These are phyloP conservation scores for Drosophila macrospina DNA, from an alignment of 2,888 invertebrate species.

Conservation along the genomic window DNA sequence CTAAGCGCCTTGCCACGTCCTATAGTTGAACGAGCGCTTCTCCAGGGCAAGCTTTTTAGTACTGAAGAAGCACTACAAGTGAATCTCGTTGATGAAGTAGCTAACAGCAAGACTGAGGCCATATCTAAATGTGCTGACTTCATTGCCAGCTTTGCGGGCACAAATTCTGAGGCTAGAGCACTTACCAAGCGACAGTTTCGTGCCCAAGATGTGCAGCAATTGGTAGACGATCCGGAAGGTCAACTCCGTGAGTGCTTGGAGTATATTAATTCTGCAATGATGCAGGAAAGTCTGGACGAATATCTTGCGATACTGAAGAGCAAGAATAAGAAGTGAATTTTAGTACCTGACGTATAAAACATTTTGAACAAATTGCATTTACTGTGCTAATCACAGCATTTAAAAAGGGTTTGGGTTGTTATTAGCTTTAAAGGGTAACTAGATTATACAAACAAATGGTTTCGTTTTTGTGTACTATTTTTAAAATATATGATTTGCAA, in stretches of 20 bases:
- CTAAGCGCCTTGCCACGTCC: constrained; percentile 88
- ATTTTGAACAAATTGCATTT: constrained; percentile 21
- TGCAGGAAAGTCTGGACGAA: constrained; percentile 87
- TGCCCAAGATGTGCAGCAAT: constrained; percentile 85
- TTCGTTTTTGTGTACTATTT: not conserved
- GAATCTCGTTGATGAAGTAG: constrained; percentile 92
- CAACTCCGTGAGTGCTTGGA: constrained; percentile 89
- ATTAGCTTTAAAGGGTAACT: not conserved
- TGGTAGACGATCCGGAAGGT: constrained; percentile 87
- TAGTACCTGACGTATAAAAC: not conserved
- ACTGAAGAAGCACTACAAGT: constrained; percentile 91
- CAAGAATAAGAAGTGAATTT: constrained; percentile 29
- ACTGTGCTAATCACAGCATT: constrained; percentile 44
- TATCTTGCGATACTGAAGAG: constrained; percentile 32
- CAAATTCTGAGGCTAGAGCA: constrained; percentile 88
- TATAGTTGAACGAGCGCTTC: constrained; percentile 91
- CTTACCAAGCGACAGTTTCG: constrained; percentile 87
- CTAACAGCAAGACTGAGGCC: constrained; percentile 89
- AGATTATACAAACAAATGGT: not conserved
- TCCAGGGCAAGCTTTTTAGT: constrained; percentile 90
- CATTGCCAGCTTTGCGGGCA: constrained; percentile 88
- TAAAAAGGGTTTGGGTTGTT: constrained; percentile 15
- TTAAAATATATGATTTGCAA: not conserved
- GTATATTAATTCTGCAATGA: constrained; percentile 87
- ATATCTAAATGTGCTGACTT: constrained; percentile 89